Base-by-base conservation (phyloP, 2,797 vertebrate genomes). In the Phataginus tetradactyla region DNA sequence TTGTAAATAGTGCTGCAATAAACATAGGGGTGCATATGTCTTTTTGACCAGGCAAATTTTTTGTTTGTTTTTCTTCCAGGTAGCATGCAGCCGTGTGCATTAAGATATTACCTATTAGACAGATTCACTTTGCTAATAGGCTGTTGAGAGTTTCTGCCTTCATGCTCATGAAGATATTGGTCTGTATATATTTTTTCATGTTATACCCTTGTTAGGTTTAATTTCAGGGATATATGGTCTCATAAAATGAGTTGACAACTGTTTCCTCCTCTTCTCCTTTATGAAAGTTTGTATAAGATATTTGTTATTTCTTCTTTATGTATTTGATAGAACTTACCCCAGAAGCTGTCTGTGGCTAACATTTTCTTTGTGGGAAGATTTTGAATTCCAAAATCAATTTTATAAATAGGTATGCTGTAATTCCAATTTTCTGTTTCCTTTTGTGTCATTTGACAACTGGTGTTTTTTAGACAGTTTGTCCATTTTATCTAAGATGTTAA, bases 51-150 rank as follows among this genome's bases (percentile, higher is more conserved):
- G 63, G 71, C 34, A 93, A 92, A 66, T 45, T 45, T 87, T 85
- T 27, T 95, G 64, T 21, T 97, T 98, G 61, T 84, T 98, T 86
- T 90, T 91, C 45, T 25, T 97, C 66, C 68, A 80, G 23, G 27
- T 71, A 29, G 32, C 37, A 42, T 89, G 37, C 39, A 69, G 4
- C 37, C 34, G 49, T 97, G 97, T 91, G 80, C 96, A 45, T 45
- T 45, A 88, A 94, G 97, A 96, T 64, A 97, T 98, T 91, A 98
- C 98, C 1, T 99, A 32, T 85, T 77, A 72, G 23, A 9, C 80
- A 78, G 23, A 87, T 64, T 87, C 27, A 45, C 6, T 63, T 51
- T 75, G 53, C 21, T 66, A 64, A 51, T 95, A 34, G 37, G 39
- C n/a, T 74, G 29, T 85, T 95, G 68, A 96, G 32, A 85, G 51